Conservation (phyloP, 2,888 invertebrate genomes). For the Polydrusus tereticollis region DNA sequence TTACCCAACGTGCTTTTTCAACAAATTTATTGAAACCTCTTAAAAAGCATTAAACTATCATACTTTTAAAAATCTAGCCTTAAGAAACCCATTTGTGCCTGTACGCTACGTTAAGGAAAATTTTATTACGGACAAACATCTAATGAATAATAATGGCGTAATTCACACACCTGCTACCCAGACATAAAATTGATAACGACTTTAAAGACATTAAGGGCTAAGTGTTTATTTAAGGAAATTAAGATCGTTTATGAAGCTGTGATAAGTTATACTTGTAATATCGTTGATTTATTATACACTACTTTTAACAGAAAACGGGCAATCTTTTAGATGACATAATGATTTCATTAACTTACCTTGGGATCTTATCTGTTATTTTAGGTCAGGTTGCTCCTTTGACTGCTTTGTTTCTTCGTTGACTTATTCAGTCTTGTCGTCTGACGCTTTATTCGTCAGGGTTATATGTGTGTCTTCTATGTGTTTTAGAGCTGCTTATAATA, state of each 20-base stretch:
- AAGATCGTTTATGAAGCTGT: conserved; percentile 7
- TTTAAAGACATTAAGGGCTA: conserved; percentile 18
- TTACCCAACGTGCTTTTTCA: no score
- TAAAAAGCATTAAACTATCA: background rate
- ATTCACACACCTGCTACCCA: conserved; percentile 36
- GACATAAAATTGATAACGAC: conserved; percentile 18
- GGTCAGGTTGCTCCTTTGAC: no score
- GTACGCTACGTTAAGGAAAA: conserved; percentile 13
- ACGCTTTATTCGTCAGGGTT: no score
- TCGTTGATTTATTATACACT: background rate
- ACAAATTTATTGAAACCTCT: background rate
- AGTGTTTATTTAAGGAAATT: conserved; percentile 18
- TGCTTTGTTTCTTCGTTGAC: no score
- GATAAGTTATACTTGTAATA: background rate
- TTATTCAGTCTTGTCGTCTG: no score
- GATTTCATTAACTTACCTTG: no score
- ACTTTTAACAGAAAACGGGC: no score
- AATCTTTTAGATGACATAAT: no score
- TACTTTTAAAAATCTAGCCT: conserved; percentile 1
- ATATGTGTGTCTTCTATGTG: no score
- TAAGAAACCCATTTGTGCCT: background rate
- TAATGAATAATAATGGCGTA: conserved; percentile 41
- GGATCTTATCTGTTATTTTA: no score
- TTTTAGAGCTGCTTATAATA: no score
- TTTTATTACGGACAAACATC: conserved; percentile 34